phyloP scores from a whole-genome alignment of 2,888 invertebrate species.

The Lasioglossum figueresi region DNA sequence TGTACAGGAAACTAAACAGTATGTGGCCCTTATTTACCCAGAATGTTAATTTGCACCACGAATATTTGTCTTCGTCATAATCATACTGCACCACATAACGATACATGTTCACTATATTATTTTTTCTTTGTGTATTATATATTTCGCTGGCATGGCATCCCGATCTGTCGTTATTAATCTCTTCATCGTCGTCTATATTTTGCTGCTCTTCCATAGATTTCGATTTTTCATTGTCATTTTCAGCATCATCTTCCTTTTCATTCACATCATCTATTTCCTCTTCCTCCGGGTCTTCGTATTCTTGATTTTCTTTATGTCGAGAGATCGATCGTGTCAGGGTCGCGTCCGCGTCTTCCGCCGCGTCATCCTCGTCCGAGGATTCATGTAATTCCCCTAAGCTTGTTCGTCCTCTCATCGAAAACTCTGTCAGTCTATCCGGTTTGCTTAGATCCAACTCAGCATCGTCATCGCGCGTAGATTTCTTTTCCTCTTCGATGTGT shows the following conservation, averaged over 20 bases:
- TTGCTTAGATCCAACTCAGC: constrained; percentile 82
- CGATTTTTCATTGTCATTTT: constrained; percentile 84
- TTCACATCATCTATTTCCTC: constrained; percentile 83
- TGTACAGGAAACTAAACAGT: neutral
- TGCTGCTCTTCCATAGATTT: constrained; percentile 76
- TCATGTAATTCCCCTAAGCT: constrained; percentile 82
- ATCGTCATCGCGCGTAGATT: constrained; percentile 77
- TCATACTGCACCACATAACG: constrained; percentile 87
- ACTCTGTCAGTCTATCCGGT: constrained; percentile 64
- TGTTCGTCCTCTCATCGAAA: constrained; percentile 35
- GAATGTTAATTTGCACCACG: constrained; percentile 94
- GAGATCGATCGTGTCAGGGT: constrained; percentile 78
- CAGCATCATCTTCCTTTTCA: constrained; percentile 79
- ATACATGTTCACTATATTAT: constrained; percentile 83
- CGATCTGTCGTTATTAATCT: constrained; percentile 67
- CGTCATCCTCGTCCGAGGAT: constrained; percentile 89
- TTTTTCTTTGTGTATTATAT: constrained; percentile 69
- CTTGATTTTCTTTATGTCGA: constrained; percentile 84
- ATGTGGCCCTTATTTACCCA: constrained; percentile 84
- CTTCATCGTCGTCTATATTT: constrained; percentile 81
- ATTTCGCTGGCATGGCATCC: constrained; percentile 60
- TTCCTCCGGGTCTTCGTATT: constrained; percentile 85
- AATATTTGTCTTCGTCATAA: constrained; percentile 90
- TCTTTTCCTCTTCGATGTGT: constrained; percentile 83
- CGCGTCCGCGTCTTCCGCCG: constrained; percentile 85